Percentiles rank a stretch among this genome's conserved stretches.
Conservation (phyloP, 2,888 invertebrate genomes). For the Zonitis immaculata region DNA sequence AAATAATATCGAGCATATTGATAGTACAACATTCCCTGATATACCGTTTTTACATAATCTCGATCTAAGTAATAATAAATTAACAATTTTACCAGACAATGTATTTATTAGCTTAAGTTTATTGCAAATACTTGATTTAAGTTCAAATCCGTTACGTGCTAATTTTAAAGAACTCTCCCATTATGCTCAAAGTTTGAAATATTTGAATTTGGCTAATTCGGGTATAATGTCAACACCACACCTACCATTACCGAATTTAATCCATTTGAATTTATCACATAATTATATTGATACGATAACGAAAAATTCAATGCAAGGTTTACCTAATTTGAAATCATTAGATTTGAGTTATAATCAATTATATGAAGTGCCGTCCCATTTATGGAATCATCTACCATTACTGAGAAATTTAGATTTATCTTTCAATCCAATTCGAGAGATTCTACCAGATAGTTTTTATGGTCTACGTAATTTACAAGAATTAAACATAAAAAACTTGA, state of each 20-base stretch:
- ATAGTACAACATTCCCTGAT: slow-evolving; percentile 81
- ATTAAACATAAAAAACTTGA: slow-evolving; percentile 69
- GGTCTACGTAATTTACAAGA: slow-evolving; percentile 67
- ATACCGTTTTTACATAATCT: slow-evolving; percentile 73
- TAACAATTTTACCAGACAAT: slow-evolving; percentile 82
- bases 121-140: slow-evolving; percentile 73
- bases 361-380: slow-evolving; percentile 66
- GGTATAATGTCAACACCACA: slow-evolving; percentile 73
- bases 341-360: slow-evolving; percentile 75
- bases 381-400: slow-evolving; percentile 67
- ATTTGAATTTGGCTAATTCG: slow-evolving; percentile 70
- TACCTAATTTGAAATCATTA: slow-evolving; percentile 67
- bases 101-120: slow-evolving; percentile 79
- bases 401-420: slow-evolving; percentile 75
- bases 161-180: slow-evolving; percentile 85
- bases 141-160: slow-evolving; percentile 74
- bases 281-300: slow-evolving; percentile 69
- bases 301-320: slow-evolving; percentile 65
- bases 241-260: slow-evolving; percentile 71
- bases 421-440: slow-evolving; percentile 72
- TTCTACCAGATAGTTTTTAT: slow-evolving; percentile 66
- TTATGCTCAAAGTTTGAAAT: slow-evolving; percentile 75
- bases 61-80: slow-evolving; percentile 73
- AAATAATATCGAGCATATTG: slow-evolving; percentile 80
- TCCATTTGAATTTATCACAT: slow-evolving; percentile 72